Conservation (phyloP, 2,888 invertebrate species). For the Malacosoma neustria region DNA sequence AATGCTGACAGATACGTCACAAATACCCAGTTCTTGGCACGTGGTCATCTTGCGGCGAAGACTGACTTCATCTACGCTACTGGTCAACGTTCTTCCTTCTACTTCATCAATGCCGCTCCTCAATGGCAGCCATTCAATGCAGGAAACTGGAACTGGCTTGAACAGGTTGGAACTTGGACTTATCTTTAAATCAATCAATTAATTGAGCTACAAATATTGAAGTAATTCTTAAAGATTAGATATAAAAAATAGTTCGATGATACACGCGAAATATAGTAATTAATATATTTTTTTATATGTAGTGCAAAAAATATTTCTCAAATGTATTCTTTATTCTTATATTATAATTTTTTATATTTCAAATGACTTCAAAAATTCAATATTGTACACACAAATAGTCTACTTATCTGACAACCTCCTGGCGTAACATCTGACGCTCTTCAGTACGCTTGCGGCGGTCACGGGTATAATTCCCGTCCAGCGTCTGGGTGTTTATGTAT, state of each 20-base stretch:
- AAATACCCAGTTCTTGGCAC: conserved; percentile 55
- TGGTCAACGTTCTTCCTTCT: conserved; percentile 75
- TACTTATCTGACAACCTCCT: too few species aligned
- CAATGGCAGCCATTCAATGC: conserved; percentile 79
- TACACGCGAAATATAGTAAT: too few species aligned
- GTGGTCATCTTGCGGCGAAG: conserved; percentile 78
- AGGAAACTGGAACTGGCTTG: conserved; percentile 75
- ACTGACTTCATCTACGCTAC: conserved; percentile 76
- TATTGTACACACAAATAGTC: too few species aligned
- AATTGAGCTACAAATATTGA: not conserved
- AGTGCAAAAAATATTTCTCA: too few species aligned
- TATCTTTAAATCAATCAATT: not conserved
- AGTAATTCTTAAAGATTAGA: not conserved
- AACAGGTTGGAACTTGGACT: conserved; percentile 30
- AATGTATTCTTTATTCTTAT: too few species aligned
- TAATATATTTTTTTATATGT: too few species aligned
- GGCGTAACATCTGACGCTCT: too few species aligned
- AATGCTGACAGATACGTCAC: conserved; percentile 64
- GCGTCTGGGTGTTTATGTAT: too few species aligned
- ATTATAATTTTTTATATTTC: too few species aligned
- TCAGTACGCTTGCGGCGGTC: too few species aligned
- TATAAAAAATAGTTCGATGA: not conserved
- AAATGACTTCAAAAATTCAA: too few species aligned
- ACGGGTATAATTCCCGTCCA: too few species aligned
- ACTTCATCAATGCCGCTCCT: conserved; percentile 78